Percentiles rank a stretch among this genome's conserved stretches.
phyloP scores from a whole-genome alignment of 2,113 vertebrate species.

The Lota lota region DNA sequence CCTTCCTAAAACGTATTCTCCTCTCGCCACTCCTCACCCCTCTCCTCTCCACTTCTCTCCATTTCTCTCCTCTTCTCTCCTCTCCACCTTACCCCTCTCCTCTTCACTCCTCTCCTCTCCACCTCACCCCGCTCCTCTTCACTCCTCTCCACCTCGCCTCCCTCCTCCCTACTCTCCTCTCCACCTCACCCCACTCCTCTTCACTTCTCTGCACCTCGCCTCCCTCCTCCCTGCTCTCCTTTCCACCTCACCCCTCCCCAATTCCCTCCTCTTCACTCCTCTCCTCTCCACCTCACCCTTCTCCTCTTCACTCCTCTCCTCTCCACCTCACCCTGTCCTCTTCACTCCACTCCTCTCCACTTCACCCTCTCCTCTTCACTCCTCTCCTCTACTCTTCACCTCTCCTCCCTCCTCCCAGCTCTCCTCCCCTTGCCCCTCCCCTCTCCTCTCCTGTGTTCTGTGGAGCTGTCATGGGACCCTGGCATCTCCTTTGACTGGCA shows the following conservation, averaged over 20 bases:
- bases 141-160: neutral
- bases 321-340: neutral
- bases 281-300: too few species aligned
- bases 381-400: neutral
- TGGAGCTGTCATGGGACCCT: slow-evolving; percentile 59
- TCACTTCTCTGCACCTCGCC: neutral
- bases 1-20: too few species aligned
- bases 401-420: slow-evolving; percentile 11
- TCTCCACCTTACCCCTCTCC: too few species aligned
- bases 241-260: too few species aligned
- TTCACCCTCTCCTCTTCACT: neutral
- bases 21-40: too few species aligned
- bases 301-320: neutral
- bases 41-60: too few species aligned
- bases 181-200: neutral
- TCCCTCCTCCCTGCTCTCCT: too few species aligned
- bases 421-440: slow-evolving; percentile 33
- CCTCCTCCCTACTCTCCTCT: slow-evolving; percentile 25
- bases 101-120: too few species aligned
- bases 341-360: too few species aligned
- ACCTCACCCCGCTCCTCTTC: too few species aligned
- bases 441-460: slow-evolving; percentile 44
- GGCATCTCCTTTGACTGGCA: slow-evolving; percentile 63
- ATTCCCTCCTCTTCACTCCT: too few species aligned
- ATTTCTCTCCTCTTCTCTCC: too few species aligned